Conservation (phyloP, 2,113 vertebrate genomes). For the Eupsittula cactorum region DNA sequence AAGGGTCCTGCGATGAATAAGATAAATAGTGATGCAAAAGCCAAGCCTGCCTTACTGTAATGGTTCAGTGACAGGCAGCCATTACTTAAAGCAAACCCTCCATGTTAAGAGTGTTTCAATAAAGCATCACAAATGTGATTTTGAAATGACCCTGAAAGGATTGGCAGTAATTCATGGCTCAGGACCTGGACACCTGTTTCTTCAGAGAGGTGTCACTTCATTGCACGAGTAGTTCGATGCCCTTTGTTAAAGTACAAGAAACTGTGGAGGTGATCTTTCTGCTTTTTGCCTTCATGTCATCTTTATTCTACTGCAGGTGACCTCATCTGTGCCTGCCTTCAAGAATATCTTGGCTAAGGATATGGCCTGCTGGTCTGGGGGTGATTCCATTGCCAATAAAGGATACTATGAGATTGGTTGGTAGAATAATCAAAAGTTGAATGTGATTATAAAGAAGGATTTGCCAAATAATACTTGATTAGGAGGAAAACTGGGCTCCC, state of each 20-base stretch:
- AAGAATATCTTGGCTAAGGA: neutral
- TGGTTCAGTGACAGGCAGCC: neutral
- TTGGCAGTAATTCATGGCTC: neutral
- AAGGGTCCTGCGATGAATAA: neutral
- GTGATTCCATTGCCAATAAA: neutral
- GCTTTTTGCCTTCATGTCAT: neutral
- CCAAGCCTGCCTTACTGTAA: neutral
- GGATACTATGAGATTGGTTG: neutral
- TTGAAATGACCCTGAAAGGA: neutral
- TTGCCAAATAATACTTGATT: neutral
- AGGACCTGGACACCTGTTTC: neutral
- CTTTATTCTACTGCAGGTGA: neutral
- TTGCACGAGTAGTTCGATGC: neutral
- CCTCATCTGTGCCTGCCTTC: neutral
- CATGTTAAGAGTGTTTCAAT: neutral
- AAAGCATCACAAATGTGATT: neutral
- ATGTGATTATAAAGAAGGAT: neutral
- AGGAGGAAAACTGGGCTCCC: neutral
- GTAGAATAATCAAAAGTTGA: neutral
- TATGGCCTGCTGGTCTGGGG: neutral
- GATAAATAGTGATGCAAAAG: neutral
- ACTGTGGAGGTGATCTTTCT: neutral
- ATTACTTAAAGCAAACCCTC: neutral
- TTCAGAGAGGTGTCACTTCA: neutral
- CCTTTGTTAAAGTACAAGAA: neutral